These are phyloP conservation scores for Vollenhovia emeryi DNA, from an alignment of 1,140 invertebrate genomes.

Conservation along the genomic window DNA sequence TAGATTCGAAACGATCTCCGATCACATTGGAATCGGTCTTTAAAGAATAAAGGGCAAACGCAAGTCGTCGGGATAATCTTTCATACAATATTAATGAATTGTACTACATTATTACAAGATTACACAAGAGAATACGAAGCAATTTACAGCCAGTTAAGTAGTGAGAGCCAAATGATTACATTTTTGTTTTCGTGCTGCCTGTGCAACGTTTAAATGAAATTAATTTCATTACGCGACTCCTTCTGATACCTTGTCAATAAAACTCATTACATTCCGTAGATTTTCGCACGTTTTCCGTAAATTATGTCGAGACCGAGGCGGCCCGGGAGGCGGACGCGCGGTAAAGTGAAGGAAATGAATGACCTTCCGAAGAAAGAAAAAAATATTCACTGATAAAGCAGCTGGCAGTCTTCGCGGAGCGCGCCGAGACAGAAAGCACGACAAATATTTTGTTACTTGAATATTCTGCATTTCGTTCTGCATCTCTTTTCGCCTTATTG, in stretches of 20 bases:
- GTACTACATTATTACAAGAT: constrained; percentile 81
- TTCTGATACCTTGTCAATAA: constrained; percentile 9
- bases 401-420: not conserved
- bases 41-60: not conserved
- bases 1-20: not conserved
- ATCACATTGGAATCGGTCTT: not conserved
- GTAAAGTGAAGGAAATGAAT: constrained; percentile 5
- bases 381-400: constrained; percentile 28
- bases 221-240: constrained; percentile 82
- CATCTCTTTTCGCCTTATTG: not conserved
- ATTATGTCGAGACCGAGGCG: not conserved
- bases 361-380: not conserved
- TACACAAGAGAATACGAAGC: constrained; percentile 81
- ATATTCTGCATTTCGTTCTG: constrained; percentile 20
- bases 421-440: not conserved
- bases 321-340: not conserved
- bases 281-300: constrained; percentile 2
- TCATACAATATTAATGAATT: constrained; percentile 83
- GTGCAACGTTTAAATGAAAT: constrained; percentile 84
- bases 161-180: constrained; percentile 77
- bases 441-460: constrained; percentile 29
- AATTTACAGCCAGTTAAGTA: constrained; percentile 80
- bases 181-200: constrained; percentile 81
- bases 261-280: not conserved
- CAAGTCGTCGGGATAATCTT: constrained; percentile 68